Evolutionary conservation across 2,888 invertebrate genomes (phyloP).

Genomic region (Polydrusus cervinus): DNA sequence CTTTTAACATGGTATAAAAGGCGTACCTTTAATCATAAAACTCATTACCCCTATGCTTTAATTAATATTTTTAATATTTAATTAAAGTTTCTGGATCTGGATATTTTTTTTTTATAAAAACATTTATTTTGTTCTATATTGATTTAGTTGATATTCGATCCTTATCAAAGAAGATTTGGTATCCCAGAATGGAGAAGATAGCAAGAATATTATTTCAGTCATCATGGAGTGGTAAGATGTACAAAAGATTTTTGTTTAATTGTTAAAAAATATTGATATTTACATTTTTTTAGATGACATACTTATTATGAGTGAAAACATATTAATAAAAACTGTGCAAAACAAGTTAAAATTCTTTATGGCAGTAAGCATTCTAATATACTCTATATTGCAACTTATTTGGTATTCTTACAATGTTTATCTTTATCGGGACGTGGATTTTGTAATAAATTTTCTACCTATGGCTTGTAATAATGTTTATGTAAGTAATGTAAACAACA

Average conservation of each 20-base stretch:
- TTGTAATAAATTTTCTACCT: not conserved
- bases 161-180: no score
- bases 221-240: not conserved
- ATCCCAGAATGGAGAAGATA: not conserved
- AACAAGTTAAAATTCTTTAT: not conserved
- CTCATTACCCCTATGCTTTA: no score
- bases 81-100: no score
- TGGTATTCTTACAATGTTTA: not conserved
- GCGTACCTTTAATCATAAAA: no score
- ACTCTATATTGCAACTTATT: not conserved
- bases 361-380: not conserved
- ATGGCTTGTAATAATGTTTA: slow-evolving; percentile 2
- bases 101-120: no score
- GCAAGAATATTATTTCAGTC: not conserved
- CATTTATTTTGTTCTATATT: no score
- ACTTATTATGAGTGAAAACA: not conserved
- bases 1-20: no score
- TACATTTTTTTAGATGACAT: not conserved
- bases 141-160: no score
- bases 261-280: not conserved
- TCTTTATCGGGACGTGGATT: not conserved
- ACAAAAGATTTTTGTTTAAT: no score
- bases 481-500: slow-evolving; percentile 3
- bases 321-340: not conserved
- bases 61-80: no score